Evolutionary conservation across 2,797 vertebrate genomes (phyloP).

Genomic region (Aeoliscus strigatus): DNA sequence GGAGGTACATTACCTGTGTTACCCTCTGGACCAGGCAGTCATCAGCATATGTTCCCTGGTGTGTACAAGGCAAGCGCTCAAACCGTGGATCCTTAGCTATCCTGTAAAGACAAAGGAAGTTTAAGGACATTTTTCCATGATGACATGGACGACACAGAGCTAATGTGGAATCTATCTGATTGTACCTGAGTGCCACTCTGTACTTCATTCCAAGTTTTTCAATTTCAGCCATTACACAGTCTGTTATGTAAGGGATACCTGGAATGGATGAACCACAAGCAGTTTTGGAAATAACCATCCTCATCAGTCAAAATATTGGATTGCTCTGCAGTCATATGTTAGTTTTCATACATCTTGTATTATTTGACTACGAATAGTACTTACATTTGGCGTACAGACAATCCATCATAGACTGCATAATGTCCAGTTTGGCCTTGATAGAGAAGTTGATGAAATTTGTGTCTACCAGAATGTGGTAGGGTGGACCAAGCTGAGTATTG

Average conservation of each 20-base stretch:
- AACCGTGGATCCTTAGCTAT: constrained; percentile 96
- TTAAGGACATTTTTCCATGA: background rate
- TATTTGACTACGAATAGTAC: constrained; percentile 31
- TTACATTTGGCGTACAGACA: constrained; percentile 98
- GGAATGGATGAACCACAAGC: constrained; percentile 19
- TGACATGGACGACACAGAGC: background rate
- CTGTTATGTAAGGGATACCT: constrained; percentile 98
- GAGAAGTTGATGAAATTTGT: constrained; percentile 99
- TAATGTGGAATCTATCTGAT: background rate
- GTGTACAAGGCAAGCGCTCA: constrained; percentile 90
- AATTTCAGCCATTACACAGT: constrained; percentile 98
- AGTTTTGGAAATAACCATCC: background rate
- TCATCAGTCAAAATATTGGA: background rate
- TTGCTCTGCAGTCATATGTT: accelerated
- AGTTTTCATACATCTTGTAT: too few species aligned
- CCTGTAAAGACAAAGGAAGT: constrained; percentile 58
- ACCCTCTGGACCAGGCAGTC: constrained; percentile 97
- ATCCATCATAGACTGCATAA: constrained; percentile 99
- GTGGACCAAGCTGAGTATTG: constrained; percentile 94
- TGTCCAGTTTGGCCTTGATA: constrained; percentile 96
- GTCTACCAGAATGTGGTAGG: constrained; percentile 92
- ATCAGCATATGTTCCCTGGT: constrained; percentile 96
- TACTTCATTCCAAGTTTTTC: constrained; percentile 97
- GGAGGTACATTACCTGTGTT: constrained; percentile 82
- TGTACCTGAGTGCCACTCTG: constrained; percentile 91